Evolutionary conservation across 2,888 invertebrate genomes (phyloP).

Genomic region (Oscheius sp.): DNA sequence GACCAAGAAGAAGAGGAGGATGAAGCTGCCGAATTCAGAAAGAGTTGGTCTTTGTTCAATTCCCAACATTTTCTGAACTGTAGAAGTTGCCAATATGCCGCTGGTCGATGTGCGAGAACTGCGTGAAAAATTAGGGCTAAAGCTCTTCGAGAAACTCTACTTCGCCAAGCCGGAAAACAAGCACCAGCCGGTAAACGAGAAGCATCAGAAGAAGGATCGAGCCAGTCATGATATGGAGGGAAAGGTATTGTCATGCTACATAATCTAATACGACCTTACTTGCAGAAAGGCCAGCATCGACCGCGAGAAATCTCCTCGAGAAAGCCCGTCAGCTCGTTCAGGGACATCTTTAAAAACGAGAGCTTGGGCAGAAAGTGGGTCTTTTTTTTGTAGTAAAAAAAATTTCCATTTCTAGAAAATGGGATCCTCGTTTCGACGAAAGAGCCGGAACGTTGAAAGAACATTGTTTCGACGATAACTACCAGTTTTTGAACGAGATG

Average conservation of each 20-base stretch:
- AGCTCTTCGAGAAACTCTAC: constrained; percentile 64
- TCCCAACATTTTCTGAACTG: constrained; percentile 1
- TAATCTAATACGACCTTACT: not conserved
- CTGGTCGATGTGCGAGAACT: constrained; percentile 60
- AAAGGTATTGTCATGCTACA: not conserved
- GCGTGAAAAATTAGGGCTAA: constrained; percentile 63
- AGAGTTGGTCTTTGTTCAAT: not conserved
- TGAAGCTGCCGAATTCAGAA: not conserved
- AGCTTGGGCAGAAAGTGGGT: constrained; percentile 15
- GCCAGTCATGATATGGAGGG: not conserved
- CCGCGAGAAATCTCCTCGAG: constrained; percentile 68
- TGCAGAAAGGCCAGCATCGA: constrained; percentile 54
- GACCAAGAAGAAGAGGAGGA: constrained; percentile 7
- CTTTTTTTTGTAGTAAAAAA: too few relatives aligned
- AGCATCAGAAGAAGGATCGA: not conserved
- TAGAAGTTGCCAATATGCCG: constrained; percentile 61
- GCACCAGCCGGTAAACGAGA: constrained; percentile 4
- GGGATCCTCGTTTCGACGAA: constrained; percentile 68
- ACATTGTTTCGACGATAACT: constrained; percentile 62
- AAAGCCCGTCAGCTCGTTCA: constrained; percentile 49
- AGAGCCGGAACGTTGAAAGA: constrained; percentile 66
- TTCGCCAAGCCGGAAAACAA: constrained; percentile 41
- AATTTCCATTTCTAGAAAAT: constrained; percentile 42
- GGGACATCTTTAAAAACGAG: constrained; percentile 41
- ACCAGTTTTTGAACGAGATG: constrained; percentile 66